A percentile compares a stretch with the other conserved stretches of the same genome.
These are phyloP conservation scores for Hydrozoanthus tunicans DNA, from an alignment of 64 coral and sea anemone genomes.

Conservation along the genomic window DNA sequence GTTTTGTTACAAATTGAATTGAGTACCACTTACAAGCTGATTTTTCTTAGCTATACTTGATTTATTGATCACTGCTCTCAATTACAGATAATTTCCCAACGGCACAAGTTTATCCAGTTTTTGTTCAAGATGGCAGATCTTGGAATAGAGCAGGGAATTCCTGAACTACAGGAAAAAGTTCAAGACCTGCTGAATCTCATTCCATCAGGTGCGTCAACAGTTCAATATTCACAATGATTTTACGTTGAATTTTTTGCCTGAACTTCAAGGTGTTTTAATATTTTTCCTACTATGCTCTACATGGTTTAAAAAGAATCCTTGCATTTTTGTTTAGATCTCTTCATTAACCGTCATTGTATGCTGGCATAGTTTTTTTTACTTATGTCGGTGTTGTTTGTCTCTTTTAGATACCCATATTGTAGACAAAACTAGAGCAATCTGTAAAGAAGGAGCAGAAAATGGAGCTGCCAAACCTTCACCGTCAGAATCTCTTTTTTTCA, in stretches of 20 bases:
- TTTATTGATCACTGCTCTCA: background rate
- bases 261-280: too few relatives aligned
- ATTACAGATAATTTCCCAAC: conserved; percentile 89
- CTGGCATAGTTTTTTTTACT: too few relatives aligned
- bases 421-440: conserved; percentile 75
- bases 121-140: conserved; percentile 86
- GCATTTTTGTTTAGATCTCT: too few relatives aligned
- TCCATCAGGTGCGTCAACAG: conserved; percentile 74
- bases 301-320: too few relatives aligned
- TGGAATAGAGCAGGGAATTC: conserved; percentile 78
- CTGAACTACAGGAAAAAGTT: conserved; percentile 94
- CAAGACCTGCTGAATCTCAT: conserved; percentile 88
- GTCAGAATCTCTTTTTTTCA: conserved; percentile 82
- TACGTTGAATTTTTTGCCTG: background rate
- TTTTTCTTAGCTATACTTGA: background rate
- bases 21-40: background rate
- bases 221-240: background rate
- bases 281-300: too few relatives aligned
- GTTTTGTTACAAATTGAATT: too few relatives aligned
- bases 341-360: too few relatives aligned
- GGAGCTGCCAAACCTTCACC: conserved; percentile 40
- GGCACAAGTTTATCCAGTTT: conserved; percentile 83
- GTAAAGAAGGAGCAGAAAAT: conserved; percentile 77
- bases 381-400: background rate
- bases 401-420: conserved; percentile 79